Percentiles rank a stretch among this genome's conserved stretches.
phyloP scores from a whole-genome alignment of 1,140 invertebrate genomes.

The Chrysopa pallens region DNA sequence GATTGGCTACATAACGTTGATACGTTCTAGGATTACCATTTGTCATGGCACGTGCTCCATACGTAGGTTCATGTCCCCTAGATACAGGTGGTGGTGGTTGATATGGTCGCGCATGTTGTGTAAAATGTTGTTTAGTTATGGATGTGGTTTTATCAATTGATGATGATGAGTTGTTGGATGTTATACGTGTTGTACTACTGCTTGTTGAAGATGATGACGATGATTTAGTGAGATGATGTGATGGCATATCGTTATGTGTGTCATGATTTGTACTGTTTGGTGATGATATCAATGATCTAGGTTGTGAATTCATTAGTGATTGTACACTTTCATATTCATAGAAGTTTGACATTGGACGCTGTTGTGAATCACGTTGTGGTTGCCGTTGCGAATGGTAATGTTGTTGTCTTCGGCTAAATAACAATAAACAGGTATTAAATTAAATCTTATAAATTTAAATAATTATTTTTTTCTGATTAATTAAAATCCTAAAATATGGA shows the following conservation, averaged over 20 bases:
- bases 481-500: too few relatives aligned
- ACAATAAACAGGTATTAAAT: too few relatives aligned
- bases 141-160: constrained; percentile 15
- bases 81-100: constrained; percentile 9
- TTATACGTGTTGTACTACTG: constrained; percentile 5
- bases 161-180: not conserved
- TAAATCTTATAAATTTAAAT: too few relatives aligned
- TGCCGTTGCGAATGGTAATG: constrained; percentile 60
- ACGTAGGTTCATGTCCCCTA: constrained; percentile 6
- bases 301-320: constrained; percentile 24
- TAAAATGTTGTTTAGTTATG: constrained; percentile 10
- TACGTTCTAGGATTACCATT: constrained; percentile 4
- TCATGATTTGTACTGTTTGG: constrained; percentile 2
- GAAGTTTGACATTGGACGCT: constrained; percentile 58
- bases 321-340: constrained; percentile 69
- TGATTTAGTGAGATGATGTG: constrained; percentile 3
- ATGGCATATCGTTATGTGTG: not conserved
- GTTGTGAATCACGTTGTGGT: constrained; percentile 36
- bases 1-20: constrained; percentile 12
- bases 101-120: constrained; percentile 9
- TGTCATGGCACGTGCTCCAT: constrained; percentile 13
- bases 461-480: too few relatives aligned
- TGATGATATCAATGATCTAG: constrained; percentile 11
- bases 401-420: constrained; percentile 40
- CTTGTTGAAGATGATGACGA: constrained; percentile 3